phyloP scores from a whole-genome alignment of 2,888 invertebrate genomes.

The Mantis religiosa region DNA sequence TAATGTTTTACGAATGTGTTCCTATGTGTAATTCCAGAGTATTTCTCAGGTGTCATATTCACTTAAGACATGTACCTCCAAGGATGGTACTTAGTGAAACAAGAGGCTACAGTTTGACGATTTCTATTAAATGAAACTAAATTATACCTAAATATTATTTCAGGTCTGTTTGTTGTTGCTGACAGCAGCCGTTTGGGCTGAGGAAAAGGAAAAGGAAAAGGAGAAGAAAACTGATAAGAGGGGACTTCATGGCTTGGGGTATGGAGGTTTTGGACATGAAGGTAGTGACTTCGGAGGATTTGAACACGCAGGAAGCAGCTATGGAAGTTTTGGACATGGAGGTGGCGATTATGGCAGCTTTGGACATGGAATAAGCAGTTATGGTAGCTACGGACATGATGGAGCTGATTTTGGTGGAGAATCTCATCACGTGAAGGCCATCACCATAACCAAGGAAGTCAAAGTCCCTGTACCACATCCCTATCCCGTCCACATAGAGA shows the following conservation, averaged over 20 bases:
- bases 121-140: too few species aligned
- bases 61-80: too few species aligned
- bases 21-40: too few species aligned
- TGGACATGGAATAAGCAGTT: not conserved
- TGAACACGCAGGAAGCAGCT: not conserved
- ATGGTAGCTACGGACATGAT: not conserved
- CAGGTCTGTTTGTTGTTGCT: not conserved
- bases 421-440: not conserved
- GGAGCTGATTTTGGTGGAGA: not conserved
- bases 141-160: not conserved
- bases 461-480: slow-evolving; percentile 7
- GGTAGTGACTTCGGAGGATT: not conserved
- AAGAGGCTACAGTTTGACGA: too few species aligned
- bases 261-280: not conserved
- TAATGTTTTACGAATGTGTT: too few species aligned
- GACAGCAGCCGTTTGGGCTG: not conserved
- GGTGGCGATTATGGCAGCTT: not conserved
- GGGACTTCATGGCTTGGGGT: not conserved
- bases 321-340: not conserved
- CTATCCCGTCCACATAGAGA: not conserved
- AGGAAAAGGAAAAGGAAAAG: not conserved
- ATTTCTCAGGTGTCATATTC: too few species aligned
- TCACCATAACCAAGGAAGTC: slow-evolving; percentile 2
- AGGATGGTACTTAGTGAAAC: too few species aligned
- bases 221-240: not conserved